Evolutionary conservation across 35 echinoderm and acorn worm genomes (phyloP), one percentile per base, ranked within the genome.

Genomic region (Apostichopus parvimensis): DNA sequence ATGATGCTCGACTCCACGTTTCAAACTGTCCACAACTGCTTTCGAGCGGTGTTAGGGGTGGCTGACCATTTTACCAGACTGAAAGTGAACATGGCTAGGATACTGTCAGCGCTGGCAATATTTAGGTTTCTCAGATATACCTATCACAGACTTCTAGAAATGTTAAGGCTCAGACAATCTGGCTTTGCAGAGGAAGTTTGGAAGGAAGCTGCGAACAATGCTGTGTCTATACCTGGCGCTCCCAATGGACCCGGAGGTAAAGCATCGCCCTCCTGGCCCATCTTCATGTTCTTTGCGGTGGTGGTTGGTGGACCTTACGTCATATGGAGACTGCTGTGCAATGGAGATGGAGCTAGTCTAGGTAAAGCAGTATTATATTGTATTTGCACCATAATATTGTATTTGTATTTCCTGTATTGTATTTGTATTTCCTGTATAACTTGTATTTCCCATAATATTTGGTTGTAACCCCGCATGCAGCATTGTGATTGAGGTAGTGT

Each of bases 1-100:
- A 98, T 98, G 97, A 98, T 98, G 97, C 82, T 98, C 18, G 97
- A 98, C 54, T 98, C 97, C 9, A 98, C 97, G 2, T 96, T 94
- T 73, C 93, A 95, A 23, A 95, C 97, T 56, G 97, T 98, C 10
- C 95, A 98, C 77, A 98, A 95, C 93, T 94, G 94, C 73, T 98
- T 98, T 85, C 84, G 97, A 23, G 97, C 97, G 54, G 97, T 98
- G 2, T 20, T 98, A 1, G 97, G 97, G 52, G 97, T 98, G 0
- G 97, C 97, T 1, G 97, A 98, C 73, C 97, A 98, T 84, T 98
- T 98, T 66, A 96, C 97, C 4, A 89, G 97, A 79, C 93, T 98
- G 5, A 98, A 98, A 82, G 61, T 96, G 18, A 95, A 98, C 83
- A 87, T 98, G 57, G 93, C 95, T 6, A 93, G 92, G 72, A 94